These are phyloP conservation scores for Patiria miniata DNA, from an alignment of 35 echinoderm and acorn worm species.

Conservation along the genomic window DNA sequence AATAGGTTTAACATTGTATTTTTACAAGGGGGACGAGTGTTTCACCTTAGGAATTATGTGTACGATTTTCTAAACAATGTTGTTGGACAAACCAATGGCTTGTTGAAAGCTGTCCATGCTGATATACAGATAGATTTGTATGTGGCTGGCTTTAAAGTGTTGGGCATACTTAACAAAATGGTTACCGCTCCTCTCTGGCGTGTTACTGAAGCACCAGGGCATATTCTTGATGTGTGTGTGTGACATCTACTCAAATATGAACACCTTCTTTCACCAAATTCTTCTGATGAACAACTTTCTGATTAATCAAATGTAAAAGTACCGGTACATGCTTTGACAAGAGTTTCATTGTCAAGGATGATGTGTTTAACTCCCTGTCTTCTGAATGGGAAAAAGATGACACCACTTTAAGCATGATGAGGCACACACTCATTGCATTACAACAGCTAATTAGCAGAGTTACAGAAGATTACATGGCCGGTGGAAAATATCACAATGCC, in stretches of 20 bases:
- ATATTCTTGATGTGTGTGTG: constrained; percentile 6
- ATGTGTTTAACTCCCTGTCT: not conserved
- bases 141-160: not conserved
- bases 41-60: not conserved
- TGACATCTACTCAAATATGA: not conserved
- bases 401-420: not conserved
- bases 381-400: constrained; percentile 16
- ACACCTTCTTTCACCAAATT: not conserved
- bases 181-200: not conserved
- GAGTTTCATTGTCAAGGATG: not conserved
- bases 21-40: not conserved
- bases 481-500: not conserved
- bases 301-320: too few species aligned
- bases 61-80: not conserved
- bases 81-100: constrained; percentile 5
- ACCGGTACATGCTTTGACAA: too few species aligned
- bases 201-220: constrained; percentile 1
- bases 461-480: not conserved
- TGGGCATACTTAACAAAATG: not conserved
- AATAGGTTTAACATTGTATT: not conserved
- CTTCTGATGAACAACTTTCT: not conserved
- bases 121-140: constrained; percentile 10
- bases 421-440: not conserved
- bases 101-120: not conserved
- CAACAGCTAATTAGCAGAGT: not conserved